Evolutionary conservation across 2,888 invertebrate genomes (phyloP).

Genomic region (Lepidocyrtinus sp.): DNA sequence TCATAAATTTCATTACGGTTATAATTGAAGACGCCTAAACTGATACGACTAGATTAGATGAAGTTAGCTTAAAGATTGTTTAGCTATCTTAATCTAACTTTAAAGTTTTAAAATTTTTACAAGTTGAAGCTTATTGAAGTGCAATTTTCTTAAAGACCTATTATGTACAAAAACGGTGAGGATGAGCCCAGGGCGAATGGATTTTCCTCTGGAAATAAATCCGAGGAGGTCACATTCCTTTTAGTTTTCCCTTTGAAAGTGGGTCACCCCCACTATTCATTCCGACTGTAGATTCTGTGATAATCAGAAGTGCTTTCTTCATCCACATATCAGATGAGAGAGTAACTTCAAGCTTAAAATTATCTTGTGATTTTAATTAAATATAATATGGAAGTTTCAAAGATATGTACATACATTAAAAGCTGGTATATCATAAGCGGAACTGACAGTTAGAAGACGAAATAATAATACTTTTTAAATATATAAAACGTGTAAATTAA

Average conservation of each 20-base stretch:
- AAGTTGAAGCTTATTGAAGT: too few relatives aligned
- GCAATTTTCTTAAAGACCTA: slow-evolving; percentile 39
- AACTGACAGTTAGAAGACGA: too few relatives aligned
- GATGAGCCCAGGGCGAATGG: slow-evolving; percentile 51
- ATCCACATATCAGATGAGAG: slow-evolving; percentile 10
- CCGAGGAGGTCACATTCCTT: slow-evolving; percentile 25
- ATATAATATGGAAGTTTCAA: too few relatives aligned
- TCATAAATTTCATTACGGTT: too few relatives aligned
- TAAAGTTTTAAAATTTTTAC: neutral
- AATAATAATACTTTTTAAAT: too few relatives aligned
- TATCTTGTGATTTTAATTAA: too few relatives aligned
- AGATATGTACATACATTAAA: slow-evolving; percentile 13
- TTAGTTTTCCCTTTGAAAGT: slow-evolving; percentile 30
- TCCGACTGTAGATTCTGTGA: slow-evolving; percentile 25
- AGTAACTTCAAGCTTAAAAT: slow-evolving; percentile 32
- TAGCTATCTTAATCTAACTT: neutral
- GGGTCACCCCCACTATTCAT: slow-evolving; percentile 43
- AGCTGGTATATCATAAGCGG: too few relatives aligned
- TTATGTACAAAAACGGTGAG: slow-evolving; percentile 53
- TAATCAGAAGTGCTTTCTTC: slow-evolving; percentile 22
- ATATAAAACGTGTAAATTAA: neutral
- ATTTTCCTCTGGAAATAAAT: neutral
- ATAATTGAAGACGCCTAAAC: too few relatives aligned
- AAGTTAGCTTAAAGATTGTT: too few relatives aligned
- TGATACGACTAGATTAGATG: slow-evolving; percentile 32